phyloP scores from a whole-genome alignment of 2,888 invertebrate species.

The Watsonalla binaria region DNA sequence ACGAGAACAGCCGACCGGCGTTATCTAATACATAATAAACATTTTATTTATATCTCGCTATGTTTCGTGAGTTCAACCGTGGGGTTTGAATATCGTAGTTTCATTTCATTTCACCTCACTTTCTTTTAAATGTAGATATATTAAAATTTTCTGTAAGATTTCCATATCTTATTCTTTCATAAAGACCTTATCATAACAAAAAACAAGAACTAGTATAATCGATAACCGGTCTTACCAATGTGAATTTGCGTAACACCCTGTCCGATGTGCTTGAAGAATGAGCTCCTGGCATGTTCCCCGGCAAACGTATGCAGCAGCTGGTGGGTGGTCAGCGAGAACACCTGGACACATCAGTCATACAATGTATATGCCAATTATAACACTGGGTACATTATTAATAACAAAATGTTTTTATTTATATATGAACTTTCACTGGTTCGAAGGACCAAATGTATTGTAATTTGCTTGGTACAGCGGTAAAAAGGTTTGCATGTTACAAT shows the following conservation, averaged over 20 bases:
- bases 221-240: conserved; percentile 69
- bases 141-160: too few relatives aligned
- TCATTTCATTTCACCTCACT: too few relatives aligned
- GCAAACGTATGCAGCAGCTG: conserved; percentile 92
- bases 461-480: background rate
- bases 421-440: too few relatives aligned
- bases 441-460: too few relatives aligned
- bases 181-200: too few relatives aligned
- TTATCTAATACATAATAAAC: conserved; percentile 76
- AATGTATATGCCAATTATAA: background rate
- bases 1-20: conserved; percentile 94
- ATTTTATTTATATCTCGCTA: too few relatives aligned
- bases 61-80: too few relatives aligned
- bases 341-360: conserved; percentile 70
- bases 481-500: background rate
- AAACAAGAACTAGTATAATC: background rate
- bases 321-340: conserved; percentile 95
- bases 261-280: conserved; percentile 98
- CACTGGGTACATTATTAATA: too few relatives aligned
- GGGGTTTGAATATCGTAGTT: too few relatives aligned
- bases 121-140: too few relatives aligned
- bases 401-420: too few relatives aligned
- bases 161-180: too few relatives aligned
- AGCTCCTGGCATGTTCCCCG: conserved; percentile 96
- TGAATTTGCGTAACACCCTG: conserved; percentile 97